A percentile compares a stretch with the other conserved stretches of the same genome.
phyloP scores from a whole-genome alignment of 2,797 vertebrate species.

The Cacajao melanocephalus region DNA sequence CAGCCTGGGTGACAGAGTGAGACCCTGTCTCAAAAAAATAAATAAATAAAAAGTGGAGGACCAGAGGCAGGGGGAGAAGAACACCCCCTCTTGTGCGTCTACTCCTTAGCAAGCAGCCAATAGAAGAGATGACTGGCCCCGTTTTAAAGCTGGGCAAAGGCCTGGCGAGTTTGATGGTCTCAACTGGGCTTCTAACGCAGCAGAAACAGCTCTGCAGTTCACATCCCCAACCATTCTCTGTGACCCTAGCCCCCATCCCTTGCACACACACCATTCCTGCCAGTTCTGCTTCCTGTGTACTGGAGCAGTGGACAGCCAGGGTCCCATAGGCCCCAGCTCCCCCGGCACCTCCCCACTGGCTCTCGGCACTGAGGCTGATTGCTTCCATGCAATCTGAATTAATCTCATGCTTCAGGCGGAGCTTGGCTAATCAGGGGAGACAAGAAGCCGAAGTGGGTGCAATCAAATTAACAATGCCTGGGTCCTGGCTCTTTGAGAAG shows the following conservation, averaged over 20 bases:
- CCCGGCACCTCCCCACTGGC: background rate
- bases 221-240: background rate
- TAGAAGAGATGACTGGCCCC: background rate
- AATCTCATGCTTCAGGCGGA: constrained; percentile 86
- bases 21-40: background rate
- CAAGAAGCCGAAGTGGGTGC: constrained; percentile 81
- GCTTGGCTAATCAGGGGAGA: constrained; percentile 84
- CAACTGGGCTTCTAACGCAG: background rate
- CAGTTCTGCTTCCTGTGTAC: background rate
- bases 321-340: background rate
- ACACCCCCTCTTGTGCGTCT: background rate
- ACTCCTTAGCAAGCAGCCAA: background rate
- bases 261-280: background rate
- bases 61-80: background rate
- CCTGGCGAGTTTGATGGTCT: background rate
- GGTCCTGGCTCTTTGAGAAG: constrained; percentile 76
- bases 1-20: background rate
- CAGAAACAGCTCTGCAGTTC: background rate
- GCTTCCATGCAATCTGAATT: constrained; percentile 82
- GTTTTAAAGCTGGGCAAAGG: background rate
- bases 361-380: constrained; percentile 69
- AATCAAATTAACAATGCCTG: constrained; percentile 82
- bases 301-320: background rate
- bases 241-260: background rate
- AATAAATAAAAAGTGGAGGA: background rate